Conservation (phyloP, 1,140 invertebrate genomes). For the Calliphora vicina region DNA sequence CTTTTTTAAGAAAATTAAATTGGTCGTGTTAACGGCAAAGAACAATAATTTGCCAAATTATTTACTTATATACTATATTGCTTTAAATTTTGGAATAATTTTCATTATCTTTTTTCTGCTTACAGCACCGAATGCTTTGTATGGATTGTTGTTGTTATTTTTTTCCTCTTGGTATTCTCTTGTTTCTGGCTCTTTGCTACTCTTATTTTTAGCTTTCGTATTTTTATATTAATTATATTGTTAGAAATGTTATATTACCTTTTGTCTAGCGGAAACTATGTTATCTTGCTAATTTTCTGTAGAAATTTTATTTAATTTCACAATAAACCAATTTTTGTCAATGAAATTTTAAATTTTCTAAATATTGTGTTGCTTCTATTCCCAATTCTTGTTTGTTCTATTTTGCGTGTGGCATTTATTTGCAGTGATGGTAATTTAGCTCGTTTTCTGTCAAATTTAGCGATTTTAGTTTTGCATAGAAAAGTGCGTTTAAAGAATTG, state of each 20-base stretch:
- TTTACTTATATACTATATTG: too few relatives aligned
- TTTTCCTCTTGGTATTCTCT: too few relatives aligned
- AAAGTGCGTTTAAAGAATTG: too few relatives aligned
- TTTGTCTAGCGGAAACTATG: background rate
- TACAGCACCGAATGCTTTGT: too few relatives aligned
- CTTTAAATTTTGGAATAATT: too few relatives aligned
- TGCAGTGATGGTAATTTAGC: background rate
- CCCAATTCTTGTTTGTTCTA: background rate
- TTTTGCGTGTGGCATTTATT: conserved; percentile 1
- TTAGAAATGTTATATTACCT: background rate
- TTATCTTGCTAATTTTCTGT: background rate
- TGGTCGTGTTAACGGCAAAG: background rate
- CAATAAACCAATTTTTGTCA: background rate
- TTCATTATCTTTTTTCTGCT: too few relatives aligned
- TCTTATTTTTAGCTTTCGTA: too few relatives aligned
- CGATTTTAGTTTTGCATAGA: background rate
- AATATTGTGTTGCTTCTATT: background rate
- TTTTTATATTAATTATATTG: too few relatives aligned
- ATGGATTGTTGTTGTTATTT: too few relatives aligned
- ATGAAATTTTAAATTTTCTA: background rate
- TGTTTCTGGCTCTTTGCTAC: too few relatives aligned
- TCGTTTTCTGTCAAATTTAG: background rate
- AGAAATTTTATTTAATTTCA: background rate
- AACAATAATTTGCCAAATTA: too few relatives aligned
- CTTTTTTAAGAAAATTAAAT: background rate